Percentiles rank a stretch among this genome's conserved stretches.
These are phyloP conservation scores for Nasonia vitripennis DNA, from an alignment of 1,140 invertebrate species.

Conservation along the genomic window DNA sequence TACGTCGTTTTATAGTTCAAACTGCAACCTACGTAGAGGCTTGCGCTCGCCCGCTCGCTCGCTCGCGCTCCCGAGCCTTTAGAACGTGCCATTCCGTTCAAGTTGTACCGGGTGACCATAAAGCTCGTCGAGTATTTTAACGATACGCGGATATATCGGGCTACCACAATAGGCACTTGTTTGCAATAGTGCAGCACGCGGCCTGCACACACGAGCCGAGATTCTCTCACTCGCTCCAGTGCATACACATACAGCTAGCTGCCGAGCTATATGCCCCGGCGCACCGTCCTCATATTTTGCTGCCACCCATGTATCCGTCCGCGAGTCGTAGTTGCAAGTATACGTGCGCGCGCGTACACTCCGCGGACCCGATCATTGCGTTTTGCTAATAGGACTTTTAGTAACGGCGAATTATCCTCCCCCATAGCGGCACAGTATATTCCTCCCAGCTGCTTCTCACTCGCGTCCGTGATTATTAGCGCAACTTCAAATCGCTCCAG, in stretches of 20 bases:
- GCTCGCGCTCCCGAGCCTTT: constrained; percentile 60
- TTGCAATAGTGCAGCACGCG: constrained; percentile 50
- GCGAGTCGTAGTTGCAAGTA: constrained; percentile 1
- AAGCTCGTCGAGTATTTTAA: constrained; percentile 68
- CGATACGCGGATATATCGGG: constrained; percentile 62
- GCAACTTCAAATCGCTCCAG: constrained; percentile 49
- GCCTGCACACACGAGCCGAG: constrained; percentile 28
- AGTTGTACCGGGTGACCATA: constrained; percentile 72
- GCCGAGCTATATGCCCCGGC: background rate
- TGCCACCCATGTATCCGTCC: background rate
- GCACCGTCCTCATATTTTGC: background rate
- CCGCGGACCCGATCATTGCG: constrained; percentile 33
- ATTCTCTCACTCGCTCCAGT: background rate
- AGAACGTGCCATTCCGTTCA: constrained; percentile 71
- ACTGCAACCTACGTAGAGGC: constrained; percentile 68
- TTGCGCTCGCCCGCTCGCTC: background rate
- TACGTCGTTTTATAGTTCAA: constrained; percentile 76
- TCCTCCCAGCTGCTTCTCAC: background rate
- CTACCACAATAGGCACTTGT: constrained; percentile 52
- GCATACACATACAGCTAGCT: background rate
- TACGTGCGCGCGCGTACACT: background rate
- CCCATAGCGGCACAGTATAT: background rate
- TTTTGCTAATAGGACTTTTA: constrained; percentile 48
- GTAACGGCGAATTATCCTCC: constrained; percentile 46
- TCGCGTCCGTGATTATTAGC: constrained; percentile 36